Base-by-base conservation (phyloP, 1,140 invertebrate species). In the Drosophila ficusphila region DNA sequence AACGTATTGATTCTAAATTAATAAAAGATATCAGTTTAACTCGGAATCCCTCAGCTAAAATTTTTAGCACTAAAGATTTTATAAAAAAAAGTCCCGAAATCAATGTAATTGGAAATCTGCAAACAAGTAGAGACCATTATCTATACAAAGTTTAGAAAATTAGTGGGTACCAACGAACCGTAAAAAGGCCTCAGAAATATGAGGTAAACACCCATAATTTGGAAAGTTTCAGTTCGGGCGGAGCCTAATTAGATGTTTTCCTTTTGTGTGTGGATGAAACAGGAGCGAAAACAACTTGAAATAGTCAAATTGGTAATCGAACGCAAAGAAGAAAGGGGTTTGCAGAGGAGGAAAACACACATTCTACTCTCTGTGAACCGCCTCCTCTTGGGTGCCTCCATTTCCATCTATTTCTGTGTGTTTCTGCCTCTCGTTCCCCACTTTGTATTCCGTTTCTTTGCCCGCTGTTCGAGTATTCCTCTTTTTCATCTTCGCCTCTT, bases 291-390 rank as follows among this genome's bases (percentile, higher is more conserved):
- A 76, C 76, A 68, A 79, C 81, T 88, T 88, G 52, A 88, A 76
- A 76, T 79, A 79, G 60, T 86, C 72, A 86, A 86, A 86, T 76
- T 76, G 81, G 76, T 79, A 74, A 81, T 88, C 76, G 68, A 88
- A 76, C 52, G 71, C 58, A 54, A 51, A 47, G 51, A 18, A 27
- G 23, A 33, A 46, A 29, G 38, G 14, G 16, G 18, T 51, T 14
- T 53, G 29, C 47, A 23, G 54, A 14, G 14, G 41, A 44, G 48
- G 29, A 60, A 60, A 27, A 60, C 14, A 60, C 56, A 47, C 44
- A 53, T 36, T 25, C 51, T 53, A 12, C 47, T 53, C 49, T 23
- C 33, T 18, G 49, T 52, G 49, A 38, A 39, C 53, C 27, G 38
- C 33, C 48, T 61, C 42, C 62, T 65, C 61, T 49, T 23, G 25